phyloP scores from a whole-genome alignment of 2,113 vertebrate species.

The Delphinus delphis region DNA sequence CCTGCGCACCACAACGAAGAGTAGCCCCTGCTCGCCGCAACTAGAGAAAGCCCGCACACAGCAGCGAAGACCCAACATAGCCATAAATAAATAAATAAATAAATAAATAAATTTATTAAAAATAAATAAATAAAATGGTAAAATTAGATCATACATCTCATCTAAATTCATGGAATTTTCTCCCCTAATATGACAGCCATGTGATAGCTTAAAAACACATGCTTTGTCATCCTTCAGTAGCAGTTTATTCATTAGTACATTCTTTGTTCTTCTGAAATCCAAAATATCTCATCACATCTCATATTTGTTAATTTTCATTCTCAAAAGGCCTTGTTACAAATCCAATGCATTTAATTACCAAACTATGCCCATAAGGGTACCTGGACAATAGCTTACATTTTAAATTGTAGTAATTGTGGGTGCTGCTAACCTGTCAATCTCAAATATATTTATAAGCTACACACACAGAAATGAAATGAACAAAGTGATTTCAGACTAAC shows the following conservation, averaged over 20 bases:
- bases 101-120: too few species aligned
- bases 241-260: conserved; percentile 60
- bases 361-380: neutral
- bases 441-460: conserved; percentile 64
- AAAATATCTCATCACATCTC: neutral
- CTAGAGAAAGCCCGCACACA: too few species aligned
- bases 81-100: too few species aligned
- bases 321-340: conserved; percentile 43
- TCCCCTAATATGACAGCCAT: conserved; percentile 30
- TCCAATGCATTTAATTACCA: neutral
- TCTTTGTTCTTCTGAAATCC: conserved; percentile 26
- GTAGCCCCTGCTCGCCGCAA: too few species aligned
- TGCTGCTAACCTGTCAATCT: conserved; percentile 56
- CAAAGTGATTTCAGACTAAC: conserved; percentile 75
- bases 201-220: conserved; percentile 50
- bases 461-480: conserved; percentile 64
- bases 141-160: conserved; percentile 68
- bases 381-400: conserved; percentile 25
- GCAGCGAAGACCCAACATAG: too few species aligned
- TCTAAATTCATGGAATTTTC: conserved; percentile 65
- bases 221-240: conserved; percentile 3
- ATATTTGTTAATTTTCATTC: conserved; percentile 51
- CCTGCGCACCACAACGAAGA: too few species aligned
- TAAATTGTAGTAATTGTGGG: conserved; percentile 27
- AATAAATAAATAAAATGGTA: conserved; percentile 3